phyloP scores from a whole-genome alignment of 1,140 invertebrate species.

The Oscheius sp. region DNA sequence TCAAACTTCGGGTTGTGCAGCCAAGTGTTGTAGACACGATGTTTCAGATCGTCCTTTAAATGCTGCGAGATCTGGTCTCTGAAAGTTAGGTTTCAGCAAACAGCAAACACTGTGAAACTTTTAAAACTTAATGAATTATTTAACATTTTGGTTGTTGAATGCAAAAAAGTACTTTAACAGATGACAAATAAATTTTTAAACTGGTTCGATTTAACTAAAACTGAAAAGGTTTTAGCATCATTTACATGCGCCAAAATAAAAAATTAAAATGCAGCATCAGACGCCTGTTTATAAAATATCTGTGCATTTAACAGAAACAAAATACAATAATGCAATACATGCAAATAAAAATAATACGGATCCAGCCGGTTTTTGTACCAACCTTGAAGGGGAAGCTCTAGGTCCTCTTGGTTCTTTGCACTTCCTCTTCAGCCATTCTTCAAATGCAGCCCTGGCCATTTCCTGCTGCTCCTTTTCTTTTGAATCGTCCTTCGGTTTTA shows the following conservation, averaged over 20 bases:
- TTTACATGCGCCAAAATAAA: too few relatives aligned
- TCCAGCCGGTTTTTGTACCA: not conserved
- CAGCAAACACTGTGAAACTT: not conserved
- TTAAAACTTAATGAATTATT: not conserved
- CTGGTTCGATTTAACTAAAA: too few relatives aligned
- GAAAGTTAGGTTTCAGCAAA: not conserved
- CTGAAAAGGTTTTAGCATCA: too few relatives aligned
- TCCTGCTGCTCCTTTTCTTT: constrained; percentile 28
- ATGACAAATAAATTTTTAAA: too few relatives aligned
- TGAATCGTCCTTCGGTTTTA: constrained; percentile 4
- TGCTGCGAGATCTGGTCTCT: constrained; percentile 26
- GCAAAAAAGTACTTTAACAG: too few relatives aligned
- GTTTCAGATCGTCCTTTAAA: constrained; percentile 27
- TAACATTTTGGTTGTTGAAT: too few relatives aligned
- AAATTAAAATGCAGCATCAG: too few relatives aligned
- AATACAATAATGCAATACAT: too few relatives aligned
- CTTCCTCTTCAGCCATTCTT: constrained; percentile 30
- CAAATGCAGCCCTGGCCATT: constrained; percentile 25
- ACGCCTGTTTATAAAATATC: too few relatives aligned
- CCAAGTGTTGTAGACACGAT: constrained; percentile 31
- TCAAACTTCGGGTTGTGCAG: constrained; percentile 8
- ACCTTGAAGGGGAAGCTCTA: constrained; percentile 35
- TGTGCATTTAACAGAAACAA: too few relatives aligned
- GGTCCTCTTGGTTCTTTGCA: constrained; percentile 16
- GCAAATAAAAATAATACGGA: not conserved